These are phyloP conservation scores for Oncopodura yosiiana DNA, from an alignment of 1,140 invertebrate species.

Conservation along the genomic window DNA sequence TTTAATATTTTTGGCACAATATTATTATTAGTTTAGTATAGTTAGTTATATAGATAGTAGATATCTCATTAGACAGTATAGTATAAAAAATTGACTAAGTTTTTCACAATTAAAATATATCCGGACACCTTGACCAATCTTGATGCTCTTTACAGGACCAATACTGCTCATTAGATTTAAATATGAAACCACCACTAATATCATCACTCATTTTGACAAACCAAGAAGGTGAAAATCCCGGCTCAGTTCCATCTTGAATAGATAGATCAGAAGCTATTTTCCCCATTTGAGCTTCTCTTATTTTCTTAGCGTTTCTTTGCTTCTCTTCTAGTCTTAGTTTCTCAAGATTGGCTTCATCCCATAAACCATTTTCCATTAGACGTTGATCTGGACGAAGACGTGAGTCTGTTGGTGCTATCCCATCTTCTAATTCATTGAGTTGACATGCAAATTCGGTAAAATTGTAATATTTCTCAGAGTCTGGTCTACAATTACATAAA, in stretches of 20 bases:
- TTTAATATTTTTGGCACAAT: no score
- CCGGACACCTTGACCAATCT: constrained; percentile 52
- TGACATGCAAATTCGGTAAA: constrained; percentile 54
- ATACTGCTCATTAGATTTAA: constrained; percentile 49
- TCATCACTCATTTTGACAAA: constrained; percentile 48
- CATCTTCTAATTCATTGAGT: constrained; percentile 49
- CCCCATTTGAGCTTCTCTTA: no score
- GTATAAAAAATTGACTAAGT: no score
- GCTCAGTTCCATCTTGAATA: no score
- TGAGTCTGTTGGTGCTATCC: constrained; percentile 54
- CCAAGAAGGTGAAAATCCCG: constrained; percentile 49
- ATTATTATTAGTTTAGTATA: no score
- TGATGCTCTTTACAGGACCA: constrained; percentile 50
- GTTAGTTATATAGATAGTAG: no score
- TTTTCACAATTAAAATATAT: constrained; percentile 47
- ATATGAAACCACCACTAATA: constrained; percentile 46
- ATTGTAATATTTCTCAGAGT: constrained; percentile 49
- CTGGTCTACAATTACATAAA: constrained; percentile 9
- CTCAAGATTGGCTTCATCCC: constrained; percentile 54
- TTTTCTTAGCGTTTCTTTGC: constrained; percentile 41
- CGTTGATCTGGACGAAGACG: constrained; percentile 54
- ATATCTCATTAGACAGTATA: no score
- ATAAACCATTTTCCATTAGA: constrained; percentile 53
- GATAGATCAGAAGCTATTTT: constrained; percentile 34
- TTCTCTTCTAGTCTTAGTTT: constrained; percentile 54